Conservation (phyloP, 2,888 invertebrate genomes). For the Cryptus viduatorius region DNA sequence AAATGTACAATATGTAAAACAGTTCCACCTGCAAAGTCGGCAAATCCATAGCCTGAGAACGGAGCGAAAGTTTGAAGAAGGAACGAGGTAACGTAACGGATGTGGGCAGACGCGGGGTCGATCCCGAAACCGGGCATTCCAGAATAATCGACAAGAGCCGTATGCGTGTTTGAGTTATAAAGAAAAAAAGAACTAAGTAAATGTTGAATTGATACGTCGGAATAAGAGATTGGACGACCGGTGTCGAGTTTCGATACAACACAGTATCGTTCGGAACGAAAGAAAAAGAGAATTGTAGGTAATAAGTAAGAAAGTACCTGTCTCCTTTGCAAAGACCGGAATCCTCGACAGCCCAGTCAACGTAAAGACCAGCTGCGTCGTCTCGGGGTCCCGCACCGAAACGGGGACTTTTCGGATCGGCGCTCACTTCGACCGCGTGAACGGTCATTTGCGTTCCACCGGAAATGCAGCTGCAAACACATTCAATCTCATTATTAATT, state of each 20-base stretch:
- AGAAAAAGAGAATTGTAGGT: neutral
- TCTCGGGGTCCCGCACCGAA: conserved; percentile 91
- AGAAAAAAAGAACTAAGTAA: neutral
- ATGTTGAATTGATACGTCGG: neutral
- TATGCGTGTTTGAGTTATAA: conserved; percentile 23
- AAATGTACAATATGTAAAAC: neutral
- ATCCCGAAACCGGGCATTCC: conserved; percentile 64
- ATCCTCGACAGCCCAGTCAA: conserved; percentile 94
- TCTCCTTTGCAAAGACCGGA: conserved; percentile 92
- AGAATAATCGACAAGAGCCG: conserved; percentile 54
- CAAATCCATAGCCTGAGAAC: neutral
- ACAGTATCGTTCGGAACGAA: neutral
- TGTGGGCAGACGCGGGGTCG: conserved; percentile 44
- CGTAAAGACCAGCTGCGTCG: conserved; percentile 89
- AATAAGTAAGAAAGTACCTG: conserved; percentile 85
- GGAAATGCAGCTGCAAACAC: conserved; percentile 82
- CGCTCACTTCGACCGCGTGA: conserved; percentile 90
- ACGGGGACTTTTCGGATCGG: conserved; percentile 90
- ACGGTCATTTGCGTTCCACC: conserved; percentile 86
- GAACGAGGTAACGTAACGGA: conserved; percentile 43
- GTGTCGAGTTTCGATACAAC: neutral
- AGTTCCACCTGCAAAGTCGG: neutral
- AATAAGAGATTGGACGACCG: neutral
- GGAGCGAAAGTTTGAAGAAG: conserved; percentile 4
- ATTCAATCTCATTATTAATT: conserved; percentile 9